A percentile compares a stretch with the other conserved stretches of the same genome.
Conservation (phyloP, 2,113 vertebrate genomes). For the Psittacara wagleri region DNA sequence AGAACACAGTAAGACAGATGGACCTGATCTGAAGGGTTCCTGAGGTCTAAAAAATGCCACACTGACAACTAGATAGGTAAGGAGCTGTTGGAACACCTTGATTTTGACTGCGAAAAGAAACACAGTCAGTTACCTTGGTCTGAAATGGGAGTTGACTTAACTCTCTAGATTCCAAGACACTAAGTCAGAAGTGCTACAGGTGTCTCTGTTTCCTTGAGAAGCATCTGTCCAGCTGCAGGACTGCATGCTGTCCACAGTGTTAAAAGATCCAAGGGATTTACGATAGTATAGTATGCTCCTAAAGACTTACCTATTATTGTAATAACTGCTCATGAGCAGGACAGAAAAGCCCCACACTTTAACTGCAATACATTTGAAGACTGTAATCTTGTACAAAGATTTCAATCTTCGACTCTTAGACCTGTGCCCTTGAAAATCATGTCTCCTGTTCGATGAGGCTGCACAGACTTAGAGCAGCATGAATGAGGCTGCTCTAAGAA, state of each 20-base stretch:
- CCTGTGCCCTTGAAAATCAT: not conserved
- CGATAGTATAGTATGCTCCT: not conserved
- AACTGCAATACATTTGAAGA: not conserved
- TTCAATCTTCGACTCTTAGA: not conserved
- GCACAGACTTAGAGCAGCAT: not conserved
- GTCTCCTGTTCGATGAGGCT: not conserved
- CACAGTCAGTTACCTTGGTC: not conserved
- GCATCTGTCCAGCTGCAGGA: not conserved
- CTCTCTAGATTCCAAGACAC: not conserved
- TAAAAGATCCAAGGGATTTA: not conserved
- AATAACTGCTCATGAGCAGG: not conserved
- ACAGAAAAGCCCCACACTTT: not conserved
- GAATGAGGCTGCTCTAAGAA: not conserved
- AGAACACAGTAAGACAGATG: not conserved
- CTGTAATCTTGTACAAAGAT: not conserved
- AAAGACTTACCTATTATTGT: not conserved
- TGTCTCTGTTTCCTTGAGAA: not conserved
- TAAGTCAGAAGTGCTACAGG: not conserved
- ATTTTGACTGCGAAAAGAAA: not conserved
- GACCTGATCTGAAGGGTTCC: not conserved
- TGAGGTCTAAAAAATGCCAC: not conserved
- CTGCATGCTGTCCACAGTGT: rapidly evolving
- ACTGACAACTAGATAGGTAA: not conserved
- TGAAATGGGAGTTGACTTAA: not conserved
- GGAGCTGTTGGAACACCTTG: not conserved